These are phyloP conservation scores for Drosophila melanosoma DNA, from an alignment of 2,888 invertebrate species.

Conservation along the genomic window DNA sequence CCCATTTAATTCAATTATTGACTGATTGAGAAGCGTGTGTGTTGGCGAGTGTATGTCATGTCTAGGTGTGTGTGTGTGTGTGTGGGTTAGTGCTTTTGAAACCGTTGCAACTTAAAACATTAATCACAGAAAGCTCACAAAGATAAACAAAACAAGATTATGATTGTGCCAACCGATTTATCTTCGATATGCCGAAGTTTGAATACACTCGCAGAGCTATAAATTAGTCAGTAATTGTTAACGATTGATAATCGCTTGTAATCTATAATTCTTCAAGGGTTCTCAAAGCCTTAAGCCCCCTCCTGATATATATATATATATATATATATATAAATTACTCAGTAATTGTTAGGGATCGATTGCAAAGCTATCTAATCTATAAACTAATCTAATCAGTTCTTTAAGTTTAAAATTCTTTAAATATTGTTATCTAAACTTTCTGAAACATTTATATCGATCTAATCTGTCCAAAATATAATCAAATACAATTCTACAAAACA, in stretches of 20 bases:
- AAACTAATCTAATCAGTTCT: not conserved
- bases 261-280: too few species aligned
- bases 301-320: too few species aligned
- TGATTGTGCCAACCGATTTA: slow-evolving; percentile 29
- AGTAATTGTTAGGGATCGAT: not conserved
- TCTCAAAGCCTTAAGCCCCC: too few species aligned
- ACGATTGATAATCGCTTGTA: not conserved
- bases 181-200: slow-evolving; percentile 31
- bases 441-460: not conserved
- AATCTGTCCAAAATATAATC: not conserved
- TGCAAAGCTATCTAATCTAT: not conserved
- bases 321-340: not conserved
- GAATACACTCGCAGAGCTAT: slow-evolving; percentile 30
- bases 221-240: not conserved
- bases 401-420: not conserved
- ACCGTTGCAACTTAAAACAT: slow-evolving; percentile 46
- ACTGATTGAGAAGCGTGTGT: too few species aligned
- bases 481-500: not conserved
- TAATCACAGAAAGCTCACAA: slow-evolving; percentile 25
- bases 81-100: slow-evolving; percentile 15
- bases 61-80: slow-evolving; percentile 19
- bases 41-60: slow-evolving; percentile 13
- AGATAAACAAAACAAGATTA: not conserved
- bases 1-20: slow-evolving; percentile 17
- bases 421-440: too few species aligned